These are phyloP conservation scores for Apoda limacodes DNA, from an alignment of 2,888 invertebrate genomes.

Conservation along the genomic window DNA sequence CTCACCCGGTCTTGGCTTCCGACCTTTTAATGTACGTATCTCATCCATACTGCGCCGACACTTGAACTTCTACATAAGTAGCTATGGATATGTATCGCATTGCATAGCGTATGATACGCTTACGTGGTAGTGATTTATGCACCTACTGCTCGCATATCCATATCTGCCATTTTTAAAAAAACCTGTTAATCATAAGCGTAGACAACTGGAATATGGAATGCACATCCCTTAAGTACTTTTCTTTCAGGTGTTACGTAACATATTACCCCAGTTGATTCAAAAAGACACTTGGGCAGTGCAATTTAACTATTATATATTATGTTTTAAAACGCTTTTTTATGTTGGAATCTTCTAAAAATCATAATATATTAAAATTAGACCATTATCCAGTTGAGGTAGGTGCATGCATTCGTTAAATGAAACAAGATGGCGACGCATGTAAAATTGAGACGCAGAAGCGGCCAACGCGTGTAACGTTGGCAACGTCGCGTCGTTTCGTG, in stretches of 20 bases:
- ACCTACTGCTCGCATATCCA: conserved; percentile 36
- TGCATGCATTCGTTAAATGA: conserved; percentile 41
- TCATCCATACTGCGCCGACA: conserved; percentile 64
- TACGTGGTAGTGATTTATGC: conserved; percentile 36
- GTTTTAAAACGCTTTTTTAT: too few relatives aligned
- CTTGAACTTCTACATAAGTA: conserved; percentile 37
- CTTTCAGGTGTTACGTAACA: conserved; percentile 2
- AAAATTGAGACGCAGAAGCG: conserved; percentile 61
- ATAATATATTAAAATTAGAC: too few relatives aligned
- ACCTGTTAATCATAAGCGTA: too few relatives aligned
- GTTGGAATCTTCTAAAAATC: too few relatives aligned
- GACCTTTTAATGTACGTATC: conserved; percentile 64
- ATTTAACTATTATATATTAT: too few relatives aligned
- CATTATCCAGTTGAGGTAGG: too few relatives aligned
- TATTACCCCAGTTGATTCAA: too few relatives aligned
- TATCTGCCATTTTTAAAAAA: conserved; percentile 28
- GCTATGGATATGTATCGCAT: conserved; percentile 50
- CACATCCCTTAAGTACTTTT: too few relatives aligned
- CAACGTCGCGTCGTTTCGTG: conserved; percentile 53
- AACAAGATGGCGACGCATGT: conserved; percentile 57
- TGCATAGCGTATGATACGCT: conserved; percentile 28
- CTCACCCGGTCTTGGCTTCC: conserved; percentile 48
- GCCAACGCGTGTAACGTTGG: conserved; percentile 45
- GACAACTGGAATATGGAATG: too few relatives aligned
- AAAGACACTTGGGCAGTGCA: too few relatives aligned